Conservation (phyloP, 1,140 invertebrate genomes). For the Nephila pilipes region DNA sequence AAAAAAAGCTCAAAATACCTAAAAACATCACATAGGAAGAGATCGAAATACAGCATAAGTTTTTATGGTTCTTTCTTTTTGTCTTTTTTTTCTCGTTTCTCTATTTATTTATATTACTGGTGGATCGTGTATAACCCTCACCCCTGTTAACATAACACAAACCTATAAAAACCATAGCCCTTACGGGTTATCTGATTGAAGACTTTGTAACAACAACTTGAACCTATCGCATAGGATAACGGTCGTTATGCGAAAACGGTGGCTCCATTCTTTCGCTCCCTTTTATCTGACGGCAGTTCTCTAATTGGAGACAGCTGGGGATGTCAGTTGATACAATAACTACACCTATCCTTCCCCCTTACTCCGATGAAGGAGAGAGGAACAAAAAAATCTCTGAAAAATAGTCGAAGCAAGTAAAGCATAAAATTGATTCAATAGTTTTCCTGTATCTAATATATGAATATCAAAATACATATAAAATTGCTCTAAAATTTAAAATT, state of each 20-base stretch:
- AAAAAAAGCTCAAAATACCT: too few relatives aligned
- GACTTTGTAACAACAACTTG: not conserved
- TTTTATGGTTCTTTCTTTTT: not conserved
- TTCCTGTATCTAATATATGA: not conserved
- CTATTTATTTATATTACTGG: not conserved
- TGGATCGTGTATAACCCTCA: not conserved
- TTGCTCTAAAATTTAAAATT: not conserved
- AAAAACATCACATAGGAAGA: too few relatives aligned
- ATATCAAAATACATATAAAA: not conserved
- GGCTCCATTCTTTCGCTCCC: constrained; percentile 47
- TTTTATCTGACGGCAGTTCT: constrained; percentile 35
- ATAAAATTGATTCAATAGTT: not conserved
- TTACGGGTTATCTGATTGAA: not conserved
- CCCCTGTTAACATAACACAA: not conserved
- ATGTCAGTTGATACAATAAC: constrained; percentile 72
- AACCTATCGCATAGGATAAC: not conserved
- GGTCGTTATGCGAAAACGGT: constrained; percentile 36
- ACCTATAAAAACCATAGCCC: not conserved
- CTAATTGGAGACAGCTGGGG: constrained; percentile 75
- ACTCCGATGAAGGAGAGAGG: not conserved
- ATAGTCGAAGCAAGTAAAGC: not conserved
- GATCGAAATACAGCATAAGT: too few relatives aligned
- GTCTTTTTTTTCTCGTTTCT: not conserved
- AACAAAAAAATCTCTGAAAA: not conserved
- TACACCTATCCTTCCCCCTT: constrained; percentile 13